Percentiles rank a stretch among this genome's conserved stretches.
These are phyloP conservation scores for Oncorhynchus clarkii DNA, from an alignment of 2,113 vertebrate species.

Conservation along the genomic window DNA sequence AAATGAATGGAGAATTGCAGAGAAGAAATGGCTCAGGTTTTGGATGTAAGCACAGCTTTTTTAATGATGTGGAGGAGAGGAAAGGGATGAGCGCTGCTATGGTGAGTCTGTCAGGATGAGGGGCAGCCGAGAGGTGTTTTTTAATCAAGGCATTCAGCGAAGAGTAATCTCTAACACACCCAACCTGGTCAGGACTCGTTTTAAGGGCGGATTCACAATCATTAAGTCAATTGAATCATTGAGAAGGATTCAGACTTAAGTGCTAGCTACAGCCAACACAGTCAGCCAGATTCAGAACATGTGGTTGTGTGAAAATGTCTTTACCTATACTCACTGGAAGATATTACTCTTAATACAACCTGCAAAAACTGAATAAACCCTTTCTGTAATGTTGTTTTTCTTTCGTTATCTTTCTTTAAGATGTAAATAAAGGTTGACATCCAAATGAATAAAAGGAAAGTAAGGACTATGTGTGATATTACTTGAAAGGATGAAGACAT, in stretches of 20 bases:
- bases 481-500: slow-evolving; percentile 47
- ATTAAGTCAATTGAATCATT: neutral
- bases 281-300: neutral
- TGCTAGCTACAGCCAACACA: neutral
- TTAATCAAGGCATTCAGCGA: slow-evolving; percentile 23
- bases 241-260: neutral
- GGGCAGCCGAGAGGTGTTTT: neutral
- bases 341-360: slow-evolving; percentile 32
- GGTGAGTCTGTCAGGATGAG: neutral
- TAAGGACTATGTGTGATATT: slow-evolving; percentile 47
- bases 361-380: slow-evolving; percentile 20
- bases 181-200: neutral
- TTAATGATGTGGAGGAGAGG: neutral
- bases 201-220: slow-evolving; percentile 2
- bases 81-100: neutral
- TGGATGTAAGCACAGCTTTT: neutral
- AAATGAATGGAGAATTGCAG: neutral
- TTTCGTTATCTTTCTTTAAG: slow-evolving; percentile 25
- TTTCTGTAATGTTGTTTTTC: slow-evolving; percentile 24
- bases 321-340: neutral
- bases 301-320: slow-evolving; percentile 1
- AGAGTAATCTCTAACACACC: neutral
- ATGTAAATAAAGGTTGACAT: slow-evolving; percentile 65
- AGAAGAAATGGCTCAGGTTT: neutral
- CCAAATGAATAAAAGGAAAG: slow-evolving; percentile 43